Evolutionary conservation across 2,888 invertebrate species (phyloP), one percentile per base, ranked within the genome.

Genomic region (Stegana nigrithorax): DNA sequence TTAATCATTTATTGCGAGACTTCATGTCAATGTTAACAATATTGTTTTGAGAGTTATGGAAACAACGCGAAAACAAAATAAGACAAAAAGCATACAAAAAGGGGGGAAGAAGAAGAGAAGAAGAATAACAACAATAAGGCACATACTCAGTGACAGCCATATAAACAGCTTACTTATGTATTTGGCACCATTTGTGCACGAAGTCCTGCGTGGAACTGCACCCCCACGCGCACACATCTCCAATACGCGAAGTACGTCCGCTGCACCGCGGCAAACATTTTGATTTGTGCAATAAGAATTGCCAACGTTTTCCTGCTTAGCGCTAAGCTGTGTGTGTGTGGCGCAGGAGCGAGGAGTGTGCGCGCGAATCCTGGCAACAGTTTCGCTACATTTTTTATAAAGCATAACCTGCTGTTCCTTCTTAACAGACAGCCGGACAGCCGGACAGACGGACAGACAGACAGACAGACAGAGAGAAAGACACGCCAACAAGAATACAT

Each of bases 211-310:
- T 23, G 10, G 21, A 45, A 19, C 19, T 47, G 21, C 23, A 47
- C 19, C 32, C 8, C 10, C 17, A 32, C 53, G 14, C 21, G n/a
- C 36, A 8, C 23, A 55, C 32, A 55, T 23, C n/a, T n/a, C n/a
- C n/a, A n/a, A n/a, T n/a, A n/a, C n/a, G n/a, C 12, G 47, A 47
- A 45, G 10, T 45, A 21, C 19, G 14, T 21, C 19, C 19, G 23
- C 32, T n/a, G n/a, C 55, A 62, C 55, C 59, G 53, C 44, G 64
- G 62, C n/a, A 69, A 78, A 75, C 75, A 77, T 78, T 76, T 79
- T 77, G 76, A 77, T 77, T 77, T 77, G 76, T 78, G 79, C 73
- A 75, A 75, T 77, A 77, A 76, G 75, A 73, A 77, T 76, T 76
- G 77, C 36, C 25, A n/a, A 77, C 79, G 75, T 77, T 76, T 76